Evolutionary conservation across 2,113 vertebrate species (phyloP), one percentile per base, ranked within the genome.

Genomic region (Clupea harengus): DNA sequence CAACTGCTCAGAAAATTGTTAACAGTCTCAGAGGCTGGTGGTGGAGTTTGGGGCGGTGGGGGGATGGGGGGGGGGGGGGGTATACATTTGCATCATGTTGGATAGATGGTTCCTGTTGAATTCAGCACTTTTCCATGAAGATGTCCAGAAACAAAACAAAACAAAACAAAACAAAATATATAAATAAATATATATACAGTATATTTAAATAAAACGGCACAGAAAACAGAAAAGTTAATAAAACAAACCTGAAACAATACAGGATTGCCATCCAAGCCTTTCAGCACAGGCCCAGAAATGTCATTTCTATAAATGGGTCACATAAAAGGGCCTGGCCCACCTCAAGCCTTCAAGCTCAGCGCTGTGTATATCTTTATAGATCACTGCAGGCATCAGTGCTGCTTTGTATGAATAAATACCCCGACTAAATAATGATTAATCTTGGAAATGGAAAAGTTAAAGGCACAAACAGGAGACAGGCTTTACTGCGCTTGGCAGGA

Each of bases 1-100:
- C 90, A 92, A 93, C 89, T 93, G 90, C 86, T n/a, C 22, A 85
- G 89, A 91, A 92, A 91, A 91, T 89, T 87, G 89, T 85, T 91
- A 49, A 88, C 89, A 90, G 91, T 91, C 89, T 86, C n/a, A 52
- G 25, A 6, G 5, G 64, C 72, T 39, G 64, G 7, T 72, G 64
- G n/a, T 25, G 7, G 64, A 3, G 22, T 13, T 8, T 11, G 64
- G 18, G 49, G 6, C 28, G 25, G 11, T 32, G 25, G n/a, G 8
- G 20, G 25, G 20, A 1, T 67, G 64, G 67, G 13, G 67, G 67
- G 9, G 9, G 72, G 2, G 72, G 28, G 10, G 45, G 45, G 72
- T 78, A 86, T 84, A 81, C 57, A 54, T 89, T 85, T 75, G 89
- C 57, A 85, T 86, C 25, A 72, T 85, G 87, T 60, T 64, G 84